phyloP scores from a whole-genome alignment of 37 sponge, comb jelly and placozoan genomes.

The Hexactinellida sp. region DNA sequence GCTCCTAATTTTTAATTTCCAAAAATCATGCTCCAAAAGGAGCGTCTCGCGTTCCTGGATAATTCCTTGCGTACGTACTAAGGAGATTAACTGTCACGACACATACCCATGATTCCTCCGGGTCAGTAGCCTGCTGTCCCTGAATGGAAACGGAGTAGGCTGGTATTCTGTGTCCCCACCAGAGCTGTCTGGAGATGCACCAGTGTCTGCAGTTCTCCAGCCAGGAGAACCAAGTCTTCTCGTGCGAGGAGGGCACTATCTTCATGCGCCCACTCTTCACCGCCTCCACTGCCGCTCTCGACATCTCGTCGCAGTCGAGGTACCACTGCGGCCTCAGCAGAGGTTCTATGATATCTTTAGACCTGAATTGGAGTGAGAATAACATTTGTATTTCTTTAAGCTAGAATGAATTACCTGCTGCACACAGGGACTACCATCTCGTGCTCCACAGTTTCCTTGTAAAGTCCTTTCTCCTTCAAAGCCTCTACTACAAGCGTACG shows the following conservation, averaged over 20 bases:
- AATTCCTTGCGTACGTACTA: too few relatives aligned
- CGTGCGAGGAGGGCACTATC: conserved; percentile 68
- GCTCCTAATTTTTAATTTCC: too few relatives aligned
- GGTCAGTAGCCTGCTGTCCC: conserved; percentile 20
- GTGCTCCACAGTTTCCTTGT: conserved; percentile 64
- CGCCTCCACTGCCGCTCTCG: conserved; percentile 54
- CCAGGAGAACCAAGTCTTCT: conserved; percentile 83
- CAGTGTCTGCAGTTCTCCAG: conserved; percentile 73
- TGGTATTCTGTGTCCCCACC: conserved; percentile 99
- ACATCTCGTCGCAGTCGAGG: conserved; percentile 73
- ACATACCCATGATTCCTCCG: too few relatives aligned
- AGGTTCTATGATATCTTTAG: conserved; percentile 96
- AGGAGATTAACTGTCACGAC: too few relatives aligned
- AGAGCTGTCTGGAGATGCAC: conserved; percentile 97
- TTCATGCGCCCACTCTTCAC: conserved; percentile 63
- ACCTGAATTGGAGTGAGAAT: conserved; percentile 32
- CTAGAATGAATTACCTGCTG: conserved; percentile 19
- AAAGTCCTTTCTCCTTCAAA: conserved; percentile 78
- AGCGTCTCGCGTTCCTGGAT: too few relatives aligned
- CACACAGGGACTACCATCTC: conserved; percentile 90
- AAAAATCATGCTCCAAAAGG: too few relatives aligned
- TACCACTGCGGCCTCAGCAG: conserved; percentile 98
- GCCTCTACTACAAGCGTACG: conserved; percentile 77
- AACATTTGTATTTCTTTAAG: not conserved
- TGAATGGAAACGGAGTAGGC: conserved; percentile 71